phyloP scores from a whole-genome alignment of 2,888 invertebrate genomes.

The Embidobia sp. region DNA sequence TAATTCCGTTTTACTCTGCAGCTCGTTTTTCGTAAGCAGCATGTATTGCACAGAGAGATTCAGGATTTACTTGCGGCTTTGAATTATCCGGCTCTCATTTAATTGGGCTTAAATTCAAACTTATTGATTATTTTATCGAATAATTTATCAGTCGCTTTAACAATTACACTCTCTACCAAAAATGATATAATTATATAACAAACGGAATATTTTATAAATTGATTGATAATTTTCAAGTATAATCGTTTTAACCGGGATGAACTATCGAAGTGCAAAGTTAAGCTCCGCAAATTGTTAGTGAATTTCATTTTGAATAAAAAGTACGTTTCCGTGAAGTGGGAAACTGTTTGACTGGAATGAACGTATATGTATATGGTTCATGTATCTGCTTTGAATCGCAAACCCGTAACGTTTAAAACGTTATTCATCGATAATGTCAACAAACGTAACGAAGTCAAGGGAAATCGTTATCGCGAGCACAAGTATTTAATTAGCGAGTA shows the following conservation, averaged over 20 bases:
- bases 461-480: constrained; percentile 73
- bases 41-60: constrained; percentile 20
- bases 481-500: constrained; percentile 77
- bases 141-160: neutral
- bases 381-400: too few species aligned
- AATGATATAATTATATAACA: too few species aligned
- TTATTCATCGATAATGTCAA: constrained; percentile 46
- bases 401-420: too few species aligned
- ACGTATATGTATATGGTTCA: too few species aligned
- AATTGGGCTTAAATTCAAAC: constrained; percentile 31
- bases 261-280: too few species aligned
- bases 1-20: constrained; percentile 31
- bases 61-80: constrained; percentile 41
- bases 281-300: too few species aligned
- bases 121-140: constrained; percentile 39
- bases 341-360: too few species aligned
- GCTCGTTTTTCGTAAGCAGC: constrained; percentile 30
- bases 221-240: too few species aligned
- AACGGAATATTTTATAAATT: too few species aligned
- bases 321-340: too few species aligned
- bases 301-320: too few species aligned
- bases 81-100: constrained; percentile 39
- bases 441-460: constrained; percentile 51
- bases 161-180: neutral
- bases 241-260: too few species aligned